Base-by-base conservation (phyloP, 2,113 vertebrate species). In the Syngnathoides biaculeatus region DNA sequence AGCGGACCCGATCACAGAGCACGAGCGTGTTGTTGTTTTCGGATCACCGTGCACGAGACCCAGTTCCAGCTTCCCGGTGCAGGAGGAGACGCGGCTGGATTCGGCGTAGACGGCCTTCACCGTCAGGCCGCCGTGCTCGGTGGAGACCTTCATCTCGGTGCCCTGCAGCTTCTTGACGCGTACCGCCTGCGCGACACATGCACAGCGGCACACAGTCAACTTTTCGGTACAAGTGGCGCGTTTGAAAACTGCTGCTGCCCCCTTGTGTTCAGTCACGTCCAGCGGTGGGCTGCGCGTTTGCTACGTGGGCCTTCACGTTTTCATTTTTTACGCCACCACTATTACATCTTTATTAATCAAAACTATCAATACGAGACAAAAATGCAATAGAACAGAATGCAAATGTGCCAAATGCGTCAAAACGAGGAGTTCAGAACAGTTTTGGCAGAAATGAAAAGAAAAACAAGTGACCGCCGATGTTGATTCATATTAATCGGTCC, bases 1-100 rank as follows among this genome's bases (percentile, higher is more conserved):
- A 30, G 15, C 30, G 15, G 55, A 57, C 26, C 13, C 14, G 15
- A 17, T 42, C n/a, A 48, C 19, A 13, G 27, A n/a, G 57, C 2
- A 24, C 42, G 19, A 10, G 50, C 11, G 24, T 20, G 19, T n/a
- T n/a, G n/a, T n/a, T 4, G 35, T n/a, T 66, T 47, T n/a, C n/a
- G 12, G n/a, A 94, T 95, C 89, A 99, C 96, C 96, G 2, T 98
- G 97, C 68, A 94, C 26, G n/a, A 90, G 91, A 67, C 97, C 96
- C 85, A 99, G 82, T 64, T 93, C 78, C 72, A 99, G 89, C 68
- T 92, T 91, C 47, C 96, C 97, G 56, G 93, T 85, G 74, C 70
- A 67, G 62, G 95, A 96, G 48, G 91, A 92, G 3, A 98, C 65
- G 58, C 83, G 89, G 69, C 94, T 94, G 26, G 92, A 93, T 64